phyloP scores from a whole-genome alignment of 1,140 invertebrate genomes.

The Calliopsis andreniformis region DNA sequence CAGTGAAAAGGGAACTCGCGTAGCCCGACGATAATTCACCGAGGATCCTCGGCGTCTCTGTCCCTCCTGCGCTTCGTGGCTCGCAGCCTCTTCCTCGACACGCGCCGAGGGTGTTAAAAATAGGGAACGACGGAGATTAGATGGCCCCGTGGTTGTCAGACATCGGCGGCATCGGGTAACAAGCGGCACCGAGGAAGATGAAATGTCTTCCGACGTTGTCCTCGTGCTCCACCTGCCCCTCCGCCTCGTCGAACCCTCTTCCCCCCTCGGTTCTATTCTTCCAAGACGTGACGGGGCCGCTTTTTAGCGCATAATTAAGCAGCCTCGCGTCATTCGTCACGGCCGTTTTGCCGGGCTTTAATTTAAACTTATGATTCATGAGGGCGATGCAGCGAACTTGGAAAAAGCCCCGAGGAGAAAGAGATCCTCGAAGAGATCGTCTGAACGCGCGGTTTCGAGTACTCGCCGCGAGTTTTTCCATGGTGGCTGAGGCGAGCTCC shows the following conservation, averaged over 20 bases:
- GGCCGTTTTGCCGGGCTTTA: constrained; percentile 43
- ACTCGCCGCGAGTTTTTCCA: background rate
- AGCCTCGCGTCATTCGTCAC: constrained; percentile 52
- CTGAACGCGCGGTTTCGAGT: background rate
- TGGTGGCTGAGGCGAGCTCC: too few relatives aligned
- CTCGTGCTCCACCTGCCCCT: background rate
- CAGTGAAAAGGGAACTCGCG: constrained; percentile 23
- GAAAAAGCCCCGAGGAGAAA: background rate
- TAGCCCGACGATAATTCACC: constrained; percentile 55
- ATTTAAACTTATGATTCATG: constrained; percentile 59
- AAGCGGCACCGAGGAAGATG: constrained; percentile 37
- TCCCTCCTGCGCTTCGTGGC: background rate
- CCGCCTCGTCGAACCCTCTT: background rate
- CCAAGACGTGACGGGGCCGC: background rate
- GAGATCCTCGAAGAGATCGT: background rate
- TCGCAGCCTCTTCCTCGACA: constrained; percentile 27
- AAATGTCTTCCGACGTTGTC: constrained; percentile 30
- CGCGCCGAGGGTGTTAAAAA: constrained; percentile 58
- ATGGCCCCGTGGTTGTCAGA: constrained; percentile 43
- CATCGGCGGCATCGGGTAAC: constrained; percentile 51
- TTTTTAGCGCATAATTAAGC: constrained; percentile 53
- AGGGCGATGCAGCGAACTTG: background rate
- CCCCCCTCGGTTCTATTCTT: background rate
- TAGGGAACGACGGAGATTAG: constrained; percentile 54
- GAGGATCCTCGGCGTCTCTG: background rate